Conservation (phyloP, 2,888 invertebrate species). For the Calliopum simillimum region DNA sequence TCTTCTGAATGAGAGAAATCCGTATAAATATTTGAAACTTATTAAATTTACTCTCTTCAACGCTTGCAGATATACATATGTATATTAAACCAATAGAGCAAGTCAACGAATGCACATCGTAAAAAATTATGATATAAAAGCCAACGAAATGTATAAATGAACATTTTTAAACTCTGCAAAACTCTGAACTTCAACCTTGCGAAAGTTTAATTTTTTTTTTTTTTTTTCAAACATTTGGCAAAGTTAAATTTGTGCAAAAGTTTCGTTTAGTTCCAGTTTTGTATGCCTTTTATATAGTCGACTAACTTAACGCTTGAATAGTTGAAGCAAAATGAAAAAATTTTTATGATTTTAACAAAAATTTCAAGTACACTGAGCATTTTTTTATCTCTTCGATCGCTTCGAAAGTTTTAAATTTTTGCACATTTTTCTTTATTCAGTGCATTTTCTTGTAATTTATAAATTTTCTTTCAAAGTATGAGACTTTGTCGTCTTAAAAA, state of each 20-base stretch:
- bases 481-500: background rate
- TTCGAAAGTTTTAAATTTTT: no score
- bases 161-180: background rate
- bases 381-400: background rate
- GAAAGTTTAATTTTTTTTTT: background rate
- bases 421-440: background rate
- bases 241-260: constrained; percentile 19
- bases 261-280: constrained; percentile 5
- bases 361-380: background rate
- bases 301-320: constrained; percentile 22
- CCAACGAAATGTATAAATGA: background rate
- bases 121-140: background rate
- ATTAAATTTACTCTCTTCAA: no score
- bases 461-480: background rate
- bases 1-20: no score
- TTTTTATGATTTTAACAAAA: constrained; percentile 3
- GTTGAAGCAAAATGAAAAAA: constrained; percentile 9
- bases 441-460: no score
- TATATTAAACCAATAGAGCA: background rate
- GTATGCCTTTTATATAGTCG: constrained; percentile 10
- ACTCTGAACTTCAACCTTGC: constrained; percentile 8
- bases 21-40: no score
- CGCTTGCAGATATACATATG: no score
- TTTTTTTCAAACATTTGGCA: constrained; percentile 15
- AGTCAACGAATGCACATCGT: background rate